phyloP scores from a whole-genome alignment of 53 echinoderm and acorn worm genomes.

The Paelopatides confundens region DNA sequence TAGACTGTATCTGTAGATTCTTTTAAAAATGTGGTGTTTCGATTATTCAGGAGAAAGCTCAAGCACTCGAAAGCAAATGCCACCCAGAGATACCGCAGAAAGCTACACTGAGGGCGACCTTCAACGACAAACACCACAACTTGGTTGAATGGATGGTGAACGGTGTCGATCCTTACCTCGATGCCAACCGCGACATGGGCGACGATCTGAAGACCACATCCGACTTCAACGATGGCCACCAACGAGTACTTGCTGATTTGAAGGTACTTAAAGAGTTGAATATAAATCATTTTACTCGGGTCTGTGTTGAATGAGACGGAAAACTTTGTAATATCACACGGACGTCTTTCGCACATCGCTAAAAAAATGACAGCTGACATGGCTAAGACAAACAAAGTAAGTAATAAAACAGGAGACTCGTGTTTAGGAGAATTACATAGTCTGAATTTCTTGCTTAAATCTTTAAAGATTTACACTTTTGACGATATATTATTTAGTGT shows the following conservation, averaged over 20 bases:
- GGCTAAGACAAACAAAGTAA: too few relatives aligned
- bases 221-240: conserved; percentile 96
- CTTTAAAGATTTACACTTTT: too few relatives aligned
- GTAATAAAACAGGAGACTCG: too few relatives aligned
- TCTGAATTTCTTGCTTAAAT: too few relatives aligned
- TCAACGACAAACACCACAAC: conserved; percentile 88
- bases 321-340: too few relatives aligned
- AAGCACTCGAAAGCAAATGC: conserved; percentile 75
- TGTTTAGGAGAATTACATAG: too few relatives aligned
- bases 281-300: too few relatives aligned
- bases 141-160: conserved; percentile 95
- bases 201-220: conserved; percentile 89
- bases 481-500: too few relatives aligned
- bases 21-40: neutral
- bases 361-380: too few relatives aligned
- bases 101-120: conserved; percentile 65
- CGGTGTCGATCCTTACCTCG: conserved; percentile 86
- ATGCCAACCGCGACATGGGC: conserved; percentile 87
- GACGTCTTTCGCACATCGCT: too few relatives aligned
- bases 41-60: conserved; percentile 78
- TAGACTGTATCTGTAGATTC: neutral
- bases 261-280: conserved; percentile 65
- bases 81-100: conserved; percentile 68
- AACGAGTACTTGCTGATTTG: conserved; percentile 81
- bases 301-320: too few relatives aligned